Conservation (phyloP, 2,888 invertebrate species). For the Cheilosia scutellata region DNA sequence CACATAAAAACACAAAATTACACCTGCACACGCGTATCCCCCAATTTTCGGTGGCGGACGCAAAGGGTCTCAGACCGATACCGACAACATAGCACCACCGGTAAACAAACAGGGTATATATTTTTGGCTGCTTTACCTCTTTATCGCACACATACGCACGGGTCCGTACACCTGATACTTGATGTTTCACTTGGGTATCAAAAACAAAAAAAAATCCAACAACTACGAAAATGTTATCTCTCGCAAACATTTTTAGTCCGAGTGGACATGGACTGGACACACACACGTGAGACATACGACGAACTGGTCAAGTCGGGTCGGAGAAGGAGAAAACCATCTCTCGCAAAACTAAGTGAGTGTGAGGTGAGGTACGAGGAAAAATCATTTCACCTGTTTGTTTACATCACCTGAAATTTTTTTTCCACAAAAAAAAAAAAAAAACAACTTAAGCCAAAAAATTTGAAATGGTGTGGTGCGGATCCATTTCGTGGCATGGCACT, state of each 20-base stretch:
- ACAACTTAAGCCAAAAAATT: not conserved
- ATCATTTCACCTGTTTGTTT: conserved; percentile 76
- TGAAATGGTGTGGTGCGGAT: conserved; percentile 7
- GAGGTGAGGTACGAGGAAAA: conserved; percentile 49
- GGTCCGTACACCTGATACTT: conserved; percentile 57
- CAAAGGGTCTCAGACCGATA: conserved; percentile 44
- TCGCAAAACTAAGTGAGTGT: conserved; percentile 34
- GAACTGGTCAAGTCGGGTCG: conserved; percentile 6
- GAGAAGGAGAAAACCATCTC: conserved; percentile 20
- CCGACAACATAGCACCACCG: conserved; percentile 67
- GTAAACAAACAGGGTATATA: conserved; percentile 48
- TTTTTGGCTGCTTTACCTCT: conserved; percentile 1
- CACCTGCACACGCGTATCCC: conserved; percentile 73
- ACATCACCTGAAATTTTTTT: conserved; percentile 56
- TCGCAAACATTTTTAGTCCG: conserved; percentile 3
- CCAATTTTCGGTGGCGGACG: conserved; percentile 59
- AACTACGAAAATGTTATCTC: conserved; percentile 36
- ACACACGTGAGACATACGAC: conserved; percentile 47
- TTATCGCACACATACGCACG: conserved; percentile 3
- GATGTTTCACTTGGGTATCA: conserved; percentile 59
- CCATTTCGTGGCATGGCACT: conserved; percentile 31
- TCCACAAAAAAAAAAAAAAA: not conserved
- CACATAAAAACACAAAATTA: conserved; percentile 63
- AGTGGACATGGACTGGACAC: conserved; percentile 20
- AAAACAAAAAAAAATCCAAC: conserved; percentile 4